A percentile compares a stretch with the other conserved stretches of the same genome.
phyloP scores from a whole-genome alignment of 2,797 vertebrate species.

The Pristis pectinata region DNA sequence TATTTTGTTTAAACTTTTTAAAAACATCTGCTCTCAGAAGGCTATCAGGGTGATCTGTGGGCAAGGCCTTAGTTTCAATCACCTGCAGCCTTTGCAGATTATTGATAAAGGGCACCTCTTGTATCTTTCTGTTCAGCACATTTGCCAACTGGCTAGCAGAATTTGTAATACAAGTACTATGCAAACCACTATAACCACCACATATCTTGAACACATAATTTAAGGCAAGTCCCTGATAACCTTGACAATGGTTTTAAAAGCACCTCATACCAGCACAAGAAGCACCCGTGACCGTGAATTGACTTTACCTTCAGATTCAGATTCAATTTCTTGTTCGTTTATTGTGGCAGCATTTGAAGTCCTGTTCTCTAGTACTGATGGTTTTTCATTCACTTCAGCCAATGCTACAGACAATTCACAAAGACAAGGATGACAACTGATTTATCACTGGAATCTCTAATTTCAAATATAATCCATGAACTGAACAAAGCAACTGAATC shows the following conservation, averaged over 20 bases:
- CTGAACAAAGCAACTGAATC: neutral
- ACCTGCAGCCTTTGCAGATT: no score
- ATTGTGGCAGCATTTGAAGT: constrained; percentile 16
- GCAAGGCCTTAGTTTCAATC: no score
- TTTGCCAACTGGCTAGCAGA: no score
- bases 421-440: neutral
- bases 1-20: no score
- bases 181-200: no score
- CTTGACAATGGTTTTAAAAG: neutral
- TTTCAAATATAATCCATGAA: neutral
- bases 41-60: no score
- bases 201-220: no score
- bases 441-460: neutral
- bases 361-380: neutral
- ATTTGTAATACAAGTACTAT: no score
- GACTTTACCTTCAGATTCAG: neutral
- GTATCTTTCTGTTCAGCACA: no score
- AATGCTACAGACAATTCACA: neutral
- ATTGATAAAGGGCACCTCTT: no score
- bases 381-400: neutral
- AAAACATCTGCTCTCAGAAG: no score
- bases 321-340: neutral
- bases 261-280: neutral
- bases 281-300: neutral
- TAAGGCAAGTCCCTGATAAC: neutral